These are phyloP conservation scores for Galerucella nymphaeae DNA, from an alignment of 2,888 invertebrate genomes.

Conservation along the genomic window DNA sequence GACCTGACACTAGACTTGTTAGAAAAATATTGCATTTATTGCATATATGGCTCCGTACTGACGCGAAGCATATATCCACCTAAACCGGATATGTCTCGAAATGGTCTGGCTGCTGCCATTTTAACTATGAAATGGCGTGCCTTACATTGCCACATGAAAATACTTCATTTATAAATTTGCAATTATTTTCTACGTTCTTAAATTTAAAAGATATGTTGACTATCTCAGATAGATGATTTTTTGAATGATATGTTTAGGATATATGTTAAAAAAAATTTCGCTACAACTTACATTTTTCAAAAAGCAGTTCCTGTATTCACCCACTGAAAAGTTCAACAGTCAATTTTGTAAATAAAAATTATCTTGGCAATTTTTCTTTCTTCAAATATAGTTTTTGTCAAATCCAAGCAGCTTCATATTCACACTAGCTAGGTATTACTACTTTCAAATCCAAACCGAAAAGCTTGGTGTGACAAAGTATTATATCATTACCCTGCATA, in stretches of 20 bases:
- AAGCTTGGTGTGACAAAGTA: not conserved
- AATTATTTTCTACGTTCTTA: slow-evolving; percentile 38
- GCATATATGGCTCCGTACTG: slow-evolving; percentile 58
- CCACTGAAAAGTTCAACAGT: no score
- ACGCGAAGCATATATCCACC: slow-evolving; percentile 60
- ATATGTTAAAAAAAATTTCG: slow-evolving; percentile 42
- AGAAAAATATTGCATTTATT: slow-evolving; percentile 62
- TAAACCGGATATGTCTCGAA: slow-evolving; percentile 65
- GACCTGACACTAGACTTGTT: slow-evolving; percentile 64
- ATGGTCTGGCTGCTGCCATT: slow-evolving; percentile 63
- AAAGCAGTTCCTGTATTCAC: not conserved
- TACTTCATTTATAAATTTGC: slow-evolving; percentile 59
- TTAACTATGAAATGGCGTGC: slow-evolving; percentile 50
- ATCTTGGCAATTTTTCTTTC: not conserved
- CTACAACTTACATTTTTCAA: slow-evolving; percentile 23
- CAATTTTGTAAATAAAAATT: no score
- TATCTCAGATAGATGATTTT: slow-evolving; percentile 53
- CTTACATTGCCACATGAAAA: slow-evolving; percentile 62
- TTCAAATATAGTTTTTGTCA: not conserved
- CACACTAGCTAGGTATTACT: not conserved
- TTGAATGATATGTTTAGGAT: slow-evolving; percentile 51
- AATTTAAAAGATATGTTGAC: slow-evolving; percentile 51
- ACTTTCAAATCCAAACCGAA: not conserved
- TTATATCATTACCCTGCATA: slow-evolving; percentile 20
- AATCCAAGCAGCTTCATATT: not conserved